Evolutionary conservation across 2,888 invertebrate genomes (phyloP).

Genomic region (Pinctada fucata): DNA sequence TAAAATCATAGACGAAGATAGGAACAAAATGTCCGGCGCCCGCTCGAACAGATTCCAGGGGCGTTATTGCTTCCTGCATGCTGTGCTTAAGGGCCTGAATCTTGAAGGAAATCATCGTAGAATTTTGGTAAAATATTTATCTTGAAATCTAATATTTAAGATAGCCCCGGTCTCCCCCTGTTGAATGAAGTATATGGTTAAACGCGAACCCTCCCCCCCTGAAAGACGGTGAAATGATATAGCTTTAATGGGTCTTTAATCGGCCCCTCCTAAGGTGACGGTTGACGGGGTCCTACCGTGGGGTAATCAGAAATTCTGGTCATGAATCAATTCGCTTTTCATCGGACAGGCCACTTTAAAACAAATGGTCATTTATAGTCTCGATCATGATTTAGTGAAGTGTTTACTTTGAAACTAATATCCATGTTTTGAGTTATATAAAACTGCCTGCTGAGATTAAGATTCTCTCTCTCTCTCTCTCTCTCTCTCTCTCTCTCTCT

Average conservation of each 20-base stretch:
- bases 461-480: too few species aligned
- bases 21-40: slow-evolving; percentile 37
- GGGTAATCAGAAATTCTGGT: too few species aligned
- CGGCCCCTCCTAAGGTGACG: slow-evolving; percentile 4
- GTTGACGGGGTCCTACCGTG: too few species aligned
- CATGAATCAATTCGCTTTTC: too few species aligned
- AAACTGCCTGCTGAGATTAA: too few species aligned
- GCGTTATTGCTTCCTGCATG: slow-evolving; percentile 36
- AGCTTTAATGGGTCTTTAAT: slow-evolving; percentile 37
- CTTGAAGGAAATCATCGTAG: slow-evolving; percentile 35
- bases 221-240: slow-evolving; percentile 26
- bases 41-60: slow-evolving; percentile 32
- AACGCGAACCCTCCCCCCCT: neutral
- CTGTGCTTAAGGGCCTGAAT: slow-evolving; percentile 26
- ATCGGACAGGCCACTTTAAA: too few species aligned
- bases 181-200: neutral
- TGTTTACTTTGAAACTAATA: too few species aligned
- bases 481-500: too few species aligned
- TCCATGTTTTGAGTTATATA: too few species aligned
- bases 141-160: slow-evolving; percentile 37
- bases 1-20: neutral
- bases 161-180: neutral
- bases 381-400: too few species aligned
- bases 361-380: too few species aligned
- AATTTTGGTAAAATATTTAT: slow-evolving; percentile 41